Evolutionary conservation across 2,113 vertebrate genomes (phyloP).

Genomic region (Parotia lawesii): DNA sequence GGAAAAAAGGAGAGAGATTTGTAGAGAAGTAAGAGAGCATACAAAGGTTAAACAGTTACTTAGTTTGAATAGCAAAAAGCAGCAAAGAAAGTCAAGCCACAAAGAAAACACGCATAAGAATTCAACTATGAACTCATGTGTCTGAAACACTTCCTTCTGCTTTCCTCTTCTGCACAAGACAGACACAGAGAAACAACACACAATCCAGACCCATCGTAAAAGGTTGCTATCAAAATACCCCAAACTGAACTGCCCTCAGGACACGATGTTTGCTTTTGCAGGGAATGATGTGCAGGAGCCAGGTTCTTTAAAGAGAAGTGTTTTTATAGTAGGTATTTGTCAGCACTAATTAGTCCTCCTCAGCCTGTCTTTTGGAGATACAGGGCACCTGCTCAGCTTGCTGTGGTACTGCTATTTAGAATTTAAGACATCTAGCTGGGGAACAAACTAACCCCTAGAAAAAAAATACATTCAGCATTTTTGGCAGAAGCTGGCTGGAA

Average conservation of each 20-base stretch:
- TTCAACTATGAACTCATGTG: conserved; percentile 21
- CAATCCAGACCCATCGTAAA: background rate
- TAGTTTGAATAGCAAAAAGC: background rate
- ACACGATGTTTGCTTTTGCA: background rate
- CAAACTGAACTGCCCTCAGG: background rate
- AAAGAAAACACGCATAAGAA: background rate
- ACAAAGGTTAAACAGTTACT: background rate
- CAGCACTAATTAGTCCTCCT: background rate
- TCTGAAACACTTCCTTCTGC: conserved; percentile 60
- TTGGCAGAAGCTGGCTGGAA: background rate
- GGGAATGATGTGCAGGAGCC: background rate
- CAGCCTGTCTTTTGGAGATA: background rate
- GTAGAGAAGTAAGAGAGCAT: background rate
- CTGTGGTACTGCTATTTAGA: background rate
- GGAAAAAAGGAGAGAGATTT: background rate
- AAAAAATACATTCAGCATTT: background rate
- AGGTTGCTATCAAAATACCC: background rate
- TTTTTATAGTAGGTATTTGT: background rate
- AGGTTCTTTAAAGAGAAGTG: background rate
- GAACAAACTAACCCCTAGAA: background rate
- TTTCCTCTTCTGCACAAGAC: background rate
- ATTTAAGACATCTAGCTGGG: background rate
- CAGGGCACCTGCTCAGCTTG: background rate
- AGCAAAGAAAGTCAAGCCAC: background rate
- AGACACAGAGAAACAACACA: background rate